Evolutionary conservation across 2,113 vertebrate genomes (phyloP), one percentile per base, ranked within the genome.

Genomic region (Oncorhynchus mykiss): DNA sequence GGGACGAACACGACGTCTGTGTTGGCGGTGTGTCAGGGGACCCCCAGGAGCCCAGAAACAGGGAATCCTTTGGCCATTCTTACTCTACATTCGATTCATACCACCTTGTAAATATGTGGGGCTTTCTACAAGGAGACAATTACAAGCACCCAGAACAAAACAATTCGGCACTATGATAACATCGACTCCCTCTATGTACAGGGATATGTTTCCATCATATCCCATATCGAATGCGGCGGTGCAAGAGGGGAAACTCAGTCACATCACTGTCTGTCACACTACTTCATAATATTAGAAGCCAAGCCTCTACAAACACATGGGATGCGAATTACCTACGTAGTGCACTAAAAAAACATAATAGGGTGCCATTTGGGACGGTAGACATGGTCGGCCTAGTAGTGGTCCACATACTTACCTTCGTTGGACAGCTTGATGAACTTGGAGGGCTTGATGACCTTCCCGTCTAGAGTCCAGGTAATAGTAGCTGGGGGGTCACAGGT

Each of bases 381-480:
- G 39, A 0, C 51, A 18, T 45, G 39, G 39, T 45, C 39, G 39
- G 51, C 16, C 7, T 62, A n/a, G 18, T 62, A 22, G n/a, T 11
- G 18, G n/a, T n/a, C n/a, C 2, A 16, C 59, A 68, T 68, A 68
- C 81, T 80, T 79, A 98, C 97, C 97, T 94, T 97, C 94, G 62
- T 94, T 94, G 71, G 94, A 86, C 75, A 99, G 93, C 78, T 95
- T n/a, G 89, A 94, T 95, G 90, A 97, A 96, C 90, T 97, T 99
- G 0, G 97, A 98, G 0, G 95, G 91, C 85, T 98, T 98, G 92
- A 99, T 93, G 78, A 86, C 48, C 91, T 99, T 99, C 66, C 95
- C 97, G 72, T 97, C 95, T 81, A 99, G 91, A 13, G 91, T 96
- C 97, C 98, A 99, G 86, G 93, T 96, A 86, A 97, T 74, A 22